Conservation (phyloP, 2,113 vertebrate species). For the Leptocoma aspasia region DNA sequence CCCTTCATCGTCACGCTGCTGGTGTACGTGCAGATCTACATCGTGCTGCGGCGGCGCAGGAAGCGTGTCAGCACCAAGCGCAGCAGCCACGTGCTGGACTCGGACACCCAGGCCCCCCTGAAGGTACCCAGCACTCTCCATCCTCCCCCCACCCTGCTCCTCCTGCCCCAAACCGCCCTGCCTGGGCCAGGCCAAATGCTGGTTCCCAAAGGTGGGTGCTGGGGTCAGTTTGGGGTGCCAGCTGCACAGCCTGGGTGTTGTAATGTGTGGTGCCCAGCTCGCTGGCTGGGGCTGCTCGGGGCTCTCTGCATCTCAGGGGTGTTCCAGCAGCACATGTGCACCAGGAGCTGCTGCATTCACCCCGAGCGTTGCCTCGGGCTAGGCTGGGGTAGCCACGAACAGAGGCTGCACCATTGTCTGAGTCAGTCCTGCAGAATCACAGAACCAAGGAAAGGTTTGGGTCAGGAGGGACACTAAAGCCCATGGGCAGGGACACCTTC, state of each 20-base stretch:
- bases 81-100: slow-evolving; percentile 67
- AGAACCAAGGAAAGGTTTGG: neutral
- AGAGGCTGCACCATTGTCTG: neutral
- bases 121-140: slow-evolving; percentile 59
- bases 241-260: rapidly evolving
- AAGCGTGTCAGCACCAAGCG: slow-evolving; percentile 83
- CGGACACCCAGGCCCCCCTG: slow-evolving; percentile 63
- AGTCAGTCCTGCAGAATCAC: neutral
- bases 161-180: neutral
- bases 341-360: neutral
- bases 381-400: neutral
- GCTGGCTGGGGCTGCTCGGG: neutral
- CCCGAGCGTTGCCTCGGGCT: neutral
- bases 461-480: neutral
- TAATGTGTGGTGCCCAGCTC: neutral
- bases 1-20: slow-evolving; percentile 84
- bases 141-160: neutral
- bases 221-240: neutral
- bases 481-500: neutral
- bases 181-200: rapidly evolving
- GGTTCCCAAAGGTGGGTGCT: neutral
- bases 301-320: neutral
- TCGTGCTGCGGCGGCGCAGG: slow-evolving; percentile 76
- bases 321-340: neutral
- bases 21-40: slow-evolving; percentile 84